Base-by-base conservation (phyloP, 1,140 invertebrate genomes). In the Aphelenchoides fujianensis region DNA sequence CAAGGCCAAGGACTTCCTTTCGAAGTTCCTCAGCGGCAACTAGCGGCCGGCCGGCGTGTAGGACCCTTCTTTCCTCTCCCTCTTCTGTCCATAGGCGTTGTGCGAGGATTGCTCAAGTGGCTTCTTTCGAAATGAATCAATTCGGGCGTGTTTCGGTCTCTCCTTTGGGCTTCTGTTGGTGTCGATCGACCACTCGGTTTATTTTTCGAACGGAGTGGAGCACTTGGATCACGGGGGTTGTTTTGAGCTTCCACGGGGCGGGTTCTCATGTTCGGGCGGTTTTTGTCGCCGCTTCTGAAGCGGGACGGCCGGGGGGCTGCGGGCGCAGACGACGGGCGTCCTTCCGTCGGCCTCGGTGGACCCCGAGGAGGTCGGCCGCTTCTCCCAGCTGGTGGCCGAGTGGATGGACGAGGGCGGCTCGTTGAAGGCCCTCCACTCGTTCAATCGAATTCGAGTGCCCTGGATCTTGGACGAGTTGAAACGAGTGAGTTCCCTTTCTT, bases 1-100 rank as follows among this genome's bases (percentile, higher is more conserved):
- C 3, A 82, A 82, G 53, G 72, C 80, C 5, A 83, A 82, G 70
- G 80, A 82, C 71, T 82, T 82, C 79, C 70, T 82, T 36, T 82
- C 81, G 12, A 67, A 76, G 31, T 82, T 82, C 74, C 72, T 82
- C 28, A 12, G 23, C 1, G 57, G 73, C 19, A 73, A 74, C 7
- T 59, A 59, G 23, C 12, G 5, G 19, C 55, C 12, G 5, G 7
- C 41, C 41, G 41, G 41, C 23, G 41, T 48, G 12, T 48, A 48
- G 12, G 41, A 48, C 23, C 12, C 12, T 12, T 48, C 41, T n/a
- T n/a, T n/a, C n/a, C n/a, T n/a, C n/a, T n/a, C n/a, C n/a, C n/a
- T n/a, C n/a, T n/a, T n/a, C n/a, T n/a, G n/a, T n/a, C n/a, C n/a
- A n/a, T n/a, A n/a, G n/a, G 55, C 5, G 5, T 7, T 59, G 55